Evolutionary conservation across 2,797 vertebrate species (phyloP), one percentile per base, ranked within the genome.

Genomic region (Neosalanx taihuensis): DNA sequence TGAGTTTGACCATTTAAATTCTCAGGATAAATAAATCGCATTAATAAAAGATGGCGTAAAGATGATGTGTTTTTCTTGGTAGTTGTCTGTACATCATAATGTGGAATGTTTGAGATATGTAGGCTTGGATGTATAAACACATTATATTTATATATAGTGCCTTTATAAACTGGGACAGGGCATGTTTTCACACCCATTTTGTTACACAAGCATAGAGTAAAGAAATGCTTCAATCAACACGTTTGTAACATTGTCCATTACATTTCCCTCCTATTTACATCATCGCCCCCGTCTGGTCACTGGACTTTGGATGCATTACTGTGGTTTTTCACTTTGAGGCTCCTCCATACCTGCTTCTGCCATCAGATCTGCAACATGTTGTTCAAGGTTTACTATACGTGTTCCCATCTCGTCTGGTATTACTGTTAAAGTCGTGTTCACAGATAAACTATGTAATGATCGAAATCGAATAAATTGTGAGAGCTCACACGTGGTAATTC

Each of bases 341-440:
- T 88, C 87, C 76, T 94, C 91, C 84, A 92, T 91, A 9, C 94
- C 95, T 5, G 95, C 95, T 66, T 95, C 92, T 1, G 84, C 84
- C 94, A 95, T 95, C 31, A 97, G 89, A 75, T 93, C 92, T 5
- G 84, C 80, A 37, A 96, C 94, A 0, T 92, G 90, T 76, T 90
- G 95, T 86, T 97, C 93, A 0, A 98, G 88, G 76, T 91, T 89
- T n/a, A 81, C 84, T 0, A 97, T 95, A 29, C 90, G 92, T 6
- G 83, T 84, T 0, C 94, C 95, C 95, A 98, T 97, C 85, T 95
- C 94, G 81, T 94, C 93, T 75, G 95, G 95, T 98, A 77, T 64
- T 64, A 10, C 70, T 5, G 89, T 95, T 89, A 95, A 95, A 87
- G 92, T 87, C 73, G 75, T 62, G 18, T n/a, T 26, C n/a, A 13